These are phyloP conservation scores for Bothrops jararaca DNA, from an alignment of 2,113 vertebrate species.

Conservation along the genomic window DNA sequence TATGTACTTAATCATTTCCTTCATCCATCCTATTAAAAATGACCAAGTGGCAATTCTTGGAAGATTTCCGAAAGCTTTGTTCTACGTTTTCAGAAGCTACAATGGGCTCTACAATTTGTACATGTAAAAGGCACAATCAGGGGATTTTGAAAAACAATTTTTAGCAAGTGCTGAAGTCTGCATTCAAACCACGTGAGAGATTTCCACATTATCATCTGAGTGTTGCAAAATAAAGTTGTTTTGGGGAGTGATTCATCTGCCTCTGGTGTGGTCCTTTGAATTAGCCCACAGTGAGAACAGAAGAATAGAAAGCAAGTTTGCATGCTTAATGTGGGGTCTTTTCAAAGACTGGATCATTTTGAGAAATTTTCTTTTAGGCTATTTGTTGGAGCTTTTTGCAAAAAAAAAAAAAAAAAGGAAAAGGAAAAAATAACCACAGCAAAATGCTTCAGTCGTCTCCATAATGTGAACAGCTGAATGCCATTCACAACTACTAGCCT, in stretches of 20 bases:
- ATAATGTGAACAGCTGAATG: background rate
- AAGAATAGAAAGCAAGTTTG: background rate
- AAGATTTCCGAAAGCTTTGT: background rate
- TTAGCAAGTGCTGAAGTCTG: background rate
- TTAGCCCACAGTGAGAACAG: background rate
- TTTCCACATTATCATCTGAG: background rate
- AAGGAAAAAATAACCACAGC: background rate
- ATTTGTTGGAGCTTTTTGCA: background rate
- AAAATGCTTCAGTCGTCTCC: background rate
- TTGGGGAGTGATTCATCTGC: background rate
- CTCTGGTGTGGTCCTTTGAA: background rate
- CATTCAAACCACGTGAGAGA: background rate
- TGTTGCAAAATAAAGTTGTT: background rate
- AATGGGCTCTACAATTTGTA: background rate
- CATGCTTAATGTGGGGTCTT: background rate
- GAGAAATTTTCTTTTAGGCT: slow-evolving; percentile 3
- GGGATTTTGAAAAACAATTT: background rate
- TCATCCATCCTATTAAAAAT: background rate
- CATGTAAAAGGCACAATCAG: background rate
- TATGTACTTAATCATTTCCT: background rate
- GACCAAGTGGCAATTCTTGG: background rate
- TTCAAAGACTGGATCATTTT: background rate
- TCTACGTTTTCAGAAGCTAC: background rate
- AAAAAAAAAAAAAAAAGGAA: background rate
- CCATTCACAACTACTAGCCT: background rate